Conservation (phyloP, 1,140 invertebrate genomes). For the Aplysia californica region DNA sequence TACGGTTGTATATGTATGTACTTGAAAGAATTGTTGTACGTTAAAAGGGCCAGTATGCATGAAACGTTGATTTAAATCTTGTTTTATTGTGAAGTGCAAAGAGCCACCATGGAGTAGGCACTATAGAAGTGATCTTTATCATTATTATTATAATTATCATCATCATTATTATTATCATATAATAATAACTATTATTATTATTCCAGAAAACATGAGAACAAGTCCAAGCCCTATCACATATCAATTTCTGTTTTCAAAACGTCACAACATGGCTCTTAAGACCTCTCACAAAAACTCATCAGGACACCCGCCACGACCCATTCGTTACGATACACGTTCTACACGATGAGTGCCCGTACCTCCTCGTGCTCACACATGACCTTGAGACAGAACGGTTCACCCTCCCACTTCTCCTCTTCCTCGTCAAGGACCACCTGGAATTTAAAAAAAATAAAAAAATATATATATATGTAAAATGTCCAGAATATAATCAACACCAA, state of each 20-base stretch:
- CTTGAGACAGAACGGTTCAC: slow-evolving; percentile 51
- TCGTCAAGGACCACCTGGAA: slow-evolving; percentile 15
- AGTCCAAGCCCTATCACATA: neutral
- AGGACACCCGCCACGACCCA: neutral
- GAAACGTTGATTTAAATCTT: no score
- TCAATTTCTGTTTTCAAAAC: neutral
- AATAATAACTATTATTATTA: neutral
- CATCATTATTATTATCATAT: no score
- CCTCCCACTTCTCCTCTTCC: slow-evolving; percentile 46
- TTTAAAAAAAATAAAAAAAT: neutral
- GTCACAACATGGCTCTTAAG: neutral
- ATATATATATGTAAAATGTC: neutral
- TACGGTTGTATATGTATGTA: no score
- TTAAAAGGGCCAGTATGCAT: no score
- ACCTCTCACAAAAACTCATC: no score
- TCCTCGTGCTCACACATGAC: slow-evolving; percentile 58
- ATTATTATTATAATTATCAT: no score
- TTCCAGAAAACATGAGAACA: neutral
- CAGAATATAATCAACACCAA: neutral
- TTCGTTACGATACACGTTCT: neutral
- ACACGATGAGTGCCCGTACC: slow-evolving; percentile 22
- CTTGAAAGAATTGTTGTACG: no score
- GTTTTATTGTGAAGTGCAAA: no score
- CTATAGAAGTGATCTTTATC: no score
- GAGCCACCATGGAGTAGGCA: no score